phyloP scores from a whole-genome alignment of 2,797 vertebrate species.

The Phataginus tetradactyla region DNA sequence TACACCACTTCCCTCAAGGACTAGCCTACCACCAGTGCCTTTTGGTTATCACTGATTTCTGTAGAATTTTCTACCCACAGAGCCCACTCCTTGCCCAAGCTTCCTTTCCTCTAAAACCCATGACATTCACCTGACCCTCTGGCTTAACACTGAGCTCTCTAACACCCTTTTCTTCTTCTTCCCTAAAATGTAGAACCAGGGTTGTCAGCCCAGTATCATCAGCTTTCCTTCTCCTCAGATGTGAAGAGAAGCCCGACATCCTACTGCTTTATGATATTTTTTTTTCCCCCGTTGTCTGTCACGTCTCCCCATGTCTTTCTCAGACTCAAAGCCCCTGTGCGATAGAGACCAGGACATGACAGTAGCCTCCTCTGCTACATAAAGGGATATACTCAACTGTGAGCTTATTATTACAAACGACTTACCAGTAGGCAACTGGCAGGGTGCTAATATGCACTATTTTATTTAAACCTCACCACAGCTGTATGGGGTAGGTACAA shows the following conservation, averaged over 20 bases:
- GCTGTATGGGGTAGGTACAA: background rate
- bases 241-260: background rate
- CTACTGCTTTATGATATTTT: background rate
- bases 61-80: background rate
- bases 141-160: background rate
- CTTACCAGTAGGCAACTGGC: background rate
- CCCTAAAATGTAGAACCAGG: background rate
- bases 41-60: background rate
- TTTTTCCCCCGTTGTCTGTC: background rate
- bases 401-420: background rate
- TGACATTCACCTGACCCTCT: background rate
- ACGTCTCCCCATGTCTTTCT: background rate
- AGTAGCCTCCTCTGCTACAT: background rate
- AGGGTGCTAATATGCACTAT: background rate
- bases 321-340: background rate
- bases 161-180: background rate
- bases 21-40: background rate
- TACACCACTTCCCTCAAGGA: background rate
- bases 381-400: background rate
- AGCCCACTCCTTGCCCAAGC: background rate
- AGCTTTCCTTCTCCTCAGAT: background rate
- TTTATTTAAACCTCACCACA: background rate
- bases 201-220: background rate
- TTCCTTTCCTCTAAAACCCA: background rate
- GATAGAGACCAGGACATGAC: background rate